Evolutionary conservation across 2,113 vertebrate species (phyloP).

Genomic region (Lutjanus erythropterus): DNA sequence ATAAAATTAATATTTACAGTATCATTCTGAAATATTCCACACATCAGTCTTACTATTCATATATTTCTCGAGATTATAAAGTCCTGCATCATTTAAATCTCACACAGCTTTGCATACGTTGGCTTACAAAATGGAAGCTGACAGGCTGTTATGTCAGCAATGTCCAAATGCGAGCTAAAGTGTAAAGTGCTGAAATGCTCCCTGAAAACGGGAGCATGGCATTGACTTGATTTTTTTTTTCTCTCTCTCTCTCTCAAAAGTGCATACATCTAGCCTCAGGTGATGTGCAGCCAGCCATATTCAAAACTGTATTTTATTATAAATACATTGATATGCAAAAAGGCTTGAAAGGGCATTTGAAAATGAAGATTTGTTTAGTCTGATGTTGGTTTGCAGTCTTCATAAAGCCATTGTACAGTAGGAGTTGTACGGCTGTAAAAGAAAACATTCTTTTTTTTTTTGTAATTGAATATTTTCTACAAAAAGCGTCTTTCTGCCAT

Average conservation of each 20-base stretch:
- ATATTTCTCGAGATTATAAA: not conserved
- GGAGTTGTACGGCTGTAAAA: not conserved
- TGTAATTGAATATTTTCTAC: not conserved
- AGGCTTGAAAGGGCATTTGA: conserved; percentile 49
- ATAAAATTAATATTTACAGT: not conserved
- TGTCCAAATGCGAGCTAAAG: conserved; percentile 9
- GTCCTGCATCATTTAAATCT: conserved; percentile 8
- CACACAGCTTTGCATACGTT: conserved; percentile 12
- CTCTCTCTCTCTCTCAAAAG: conserved; percentile 22
- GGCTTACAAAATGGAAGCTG: conserved; percentile 16
- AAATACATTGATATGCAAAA: conserved; percentile 54
- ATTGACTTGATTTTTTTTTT: conserved; percentile 23
- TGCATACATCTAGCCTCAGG: conserved; percentile 51
- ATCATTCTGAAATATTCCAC: not conserved
- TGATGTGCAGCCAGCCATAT: conserved; percentile 46
- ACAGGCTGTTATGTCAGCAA: conserved; percentile 47
- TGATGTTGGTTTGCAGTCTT: conserved; percentile 27
- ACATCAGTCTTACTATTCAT: not conserved
- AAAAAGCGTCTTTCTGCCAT: not conserved
- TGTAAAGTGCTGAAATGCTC: conserved; percentile 40
- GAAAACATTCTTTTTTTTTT: not conserved
- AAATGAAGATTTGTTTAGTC: conserved; percentile 17
- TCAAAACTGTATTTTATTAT: conserved; percentile 39
- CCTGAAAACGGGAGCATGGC: conserved; percentile 23
- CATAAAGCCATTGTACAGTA: not conserved